Percentiles rank a stretch among this genome's conserved stretches.
These are phyloP conservation scores for Ophthalmolycus amberensis DNA, from an alignment of 2,113 vertebrate genomes.

Conservation along the genomic window DNA sequence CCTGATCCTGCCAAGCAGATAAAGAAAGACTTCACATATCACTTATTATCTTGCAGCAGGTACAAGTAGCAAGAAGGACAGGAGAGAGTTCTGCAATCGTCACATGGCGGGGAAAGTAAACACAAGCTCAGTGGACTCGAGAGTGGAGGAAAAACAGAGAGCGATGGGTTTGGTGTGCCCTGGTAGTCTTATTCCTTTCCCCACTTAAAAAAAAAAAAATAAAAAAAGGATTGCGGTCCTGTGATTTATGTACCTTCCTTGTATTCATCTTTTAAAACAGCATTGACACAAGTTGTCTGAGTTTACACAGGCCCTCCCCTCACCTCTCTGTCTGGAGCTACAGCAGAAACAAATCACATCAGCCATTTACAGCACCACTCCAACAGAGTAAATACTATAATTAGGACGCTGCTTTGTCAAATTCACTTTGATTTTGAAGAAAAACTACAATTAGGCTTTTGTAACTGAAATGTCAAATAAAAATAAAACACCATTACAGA, in stretches of 20 bases:
- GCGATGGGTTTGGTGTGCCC: background rate
- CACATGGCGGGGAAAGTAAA: slow-evolving; percentile 28
- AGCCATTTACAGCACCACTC: background rate
- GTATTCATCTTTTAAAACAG: background rate
- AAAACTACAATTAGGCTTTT: background rate
- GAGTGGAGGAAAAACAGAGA: background rate
- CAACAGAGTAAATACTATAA: background rate
- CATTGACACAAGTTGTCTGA: background rate
- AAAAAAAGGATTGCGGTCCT: background rate
- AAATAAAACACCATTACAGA: background rate
- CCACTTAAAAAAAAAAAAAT: background rate
- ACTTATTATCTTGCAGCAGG: slow-evolving; percentile 33
- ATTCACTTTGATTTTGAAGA: background rate
- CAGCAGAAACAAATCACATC: background rate
- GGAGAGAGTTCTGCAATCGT: slow-evolving; percentile 40
- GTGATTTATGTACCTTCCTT: background rate
- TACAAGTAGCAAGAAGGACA: slow-evolving; percentile 34
- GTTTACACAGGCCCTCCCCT: background rate
- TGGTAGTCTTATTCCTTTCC: background rate
- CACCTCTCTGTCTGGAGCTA: background rate
- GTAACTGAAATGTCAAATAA: background rate
- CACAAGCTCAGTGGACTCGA: background rate
- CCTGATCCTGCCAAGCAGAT: slow-evolving; percentile 88
- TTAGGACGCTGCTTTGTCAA: background rate
- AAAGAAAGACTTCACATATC: slow-evolving; percentile 31